Base-by-base conservation (phyloP, 30 jellyfish, hydroid and myxozoan species). In the Chironex yamaguchii region DNA sequence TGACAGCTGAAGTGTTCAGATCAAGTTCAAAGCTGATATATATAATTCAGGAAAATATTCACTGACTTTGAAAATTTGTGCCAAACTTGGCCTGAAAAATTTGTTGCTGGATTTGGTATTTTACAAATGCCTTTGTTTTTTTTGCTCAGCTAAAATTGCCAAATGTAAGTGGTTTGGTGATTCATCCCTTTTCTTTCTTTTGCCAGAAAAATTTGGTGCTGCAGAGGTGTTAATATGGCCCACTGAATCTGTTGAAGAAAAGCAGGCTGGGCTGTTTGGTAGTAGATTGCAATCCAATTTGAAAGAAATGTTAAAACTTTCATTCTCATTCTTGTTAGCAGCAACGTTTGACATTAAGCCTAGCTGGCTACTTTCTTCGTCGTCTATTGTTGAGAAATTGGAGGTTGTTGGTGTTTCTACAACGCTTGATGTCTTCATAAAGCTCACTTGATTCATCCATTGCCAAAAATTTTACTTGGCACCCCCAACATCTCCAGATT, bases 401-500 rank as follows among this genome's bases (percentile, higher is more conserved):
- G 87, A 75, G 77, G 87, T 75, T 28, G 87, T 0, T 75, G 87
- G 87, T 13, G 77, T 28, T 30, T 75, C 53, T 33, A 51, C 54
- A 75, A 1, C 54, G 68, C 87, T 2, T 25, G 62, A 54, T 0
- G 54, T 28, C 67, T 32, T 54, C 79, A 49, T 49, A 30, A 58
- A 77, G 3, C 25, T 52, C 89, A 77, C 34, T 28, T 2, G 67
- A 3, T 36, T 26, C 58, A 75, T 75, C 88, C 88, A 75, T 75
- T 49, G 88, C 78, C 88, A 75, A 29, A 74, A 1, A 1, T 1
- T 23, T 48, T 75, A 21, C 58, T 75, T 75, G 11, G 80, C 52
- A 49, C 79, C 80, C 52, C 88, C 79, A 50, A 64, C 88, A 75
- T 75, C 88, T 49, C 77, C 88, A 75, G 88, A 75, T 75, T 75